Conservation (phyloP, 2,113 vertebrate species). For the Hippocampus abdominalis region DNA sequence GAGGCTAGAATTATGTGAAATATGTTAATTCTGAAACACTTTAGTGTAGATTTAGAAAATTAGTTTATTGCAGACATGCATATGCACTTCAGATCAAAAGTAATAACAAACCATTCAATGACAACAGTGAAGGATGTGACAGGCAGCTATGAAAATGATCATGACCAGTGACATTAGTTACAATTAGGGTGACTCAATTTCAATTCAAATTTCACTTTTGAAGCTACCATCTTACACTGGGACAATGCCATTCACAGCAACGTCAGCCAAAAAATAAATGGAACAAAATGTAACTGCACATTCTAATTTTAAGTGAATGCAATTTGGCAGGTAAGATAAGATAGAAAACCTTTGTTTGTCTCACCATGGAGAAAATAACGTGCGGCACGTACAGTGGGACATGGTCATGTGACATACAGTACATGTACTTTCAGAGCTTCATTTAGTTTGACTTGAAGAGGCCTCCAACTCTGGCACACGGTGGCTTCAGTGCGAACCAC, state of each 20-base stretch:
- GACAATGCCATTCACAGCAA: neutral
- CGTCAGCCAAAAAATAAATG: neutral
- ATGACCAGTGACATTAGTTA: neutral
- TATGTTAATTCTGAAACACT: neutral
- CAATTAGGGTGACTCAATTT: neutral
- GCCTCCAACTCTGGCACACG: neutral
- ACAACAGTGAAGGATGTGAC: neutral
- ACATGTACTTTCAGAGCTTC: slow-evolving; percentile 10
- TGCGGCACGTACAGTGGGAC: neutral
- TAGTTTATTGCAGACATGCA: neutral
- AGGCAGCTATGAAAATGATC: neutral
- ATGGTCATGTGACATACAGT: neutral
- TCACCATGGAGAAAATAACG: too few species aligned
- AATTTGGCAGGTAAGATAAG: slow-evolving; percentile 15
- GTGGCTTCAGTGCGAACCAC: neutral
- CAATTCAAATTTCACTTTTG: neutral
- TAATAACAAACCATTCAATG: neutral
- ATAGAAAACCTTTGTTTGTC: neutral
- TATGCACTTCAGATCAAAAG: too few species aligned
- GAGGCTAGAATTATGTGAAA: neutral
- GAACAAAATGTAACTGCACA: neutral
- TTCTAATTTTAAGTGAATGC: neutral
- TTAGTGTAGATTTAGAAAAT: neutral
- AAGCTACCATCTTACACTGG: neutral
- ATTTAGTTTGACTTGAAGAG: slow-evolving; percentile 31